Base-by-base conservation (phyloP, 2,888 invertebrate genomes). In the Muschampia plurimacula region DNA sequence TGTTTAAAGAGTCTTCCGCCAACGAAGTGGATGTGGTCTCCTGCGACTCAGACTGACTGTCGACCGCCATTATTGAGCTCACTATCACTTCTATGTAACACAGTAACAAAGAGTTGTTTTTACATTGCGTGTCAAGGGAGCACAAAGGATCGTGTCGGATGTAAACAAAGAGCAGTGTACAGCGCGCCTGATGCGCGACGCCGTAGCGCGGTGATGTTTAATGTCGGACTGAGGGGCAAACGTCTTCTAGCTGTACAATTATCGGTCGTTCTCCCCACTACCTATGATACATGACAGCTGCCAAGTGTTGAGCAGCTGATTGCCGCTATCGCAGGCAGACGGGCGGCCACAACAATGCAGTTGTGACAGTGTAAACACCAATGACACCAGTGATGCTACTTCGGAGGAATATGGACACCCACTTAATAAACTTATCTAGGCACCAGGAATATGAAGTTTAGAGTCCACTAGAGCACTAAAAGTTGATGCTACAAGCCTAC, bases 1-100 rank as follows among this genome's bases (percentile, higher is more conserved):
- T 94, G 83, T 96, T 95, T 65, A 97, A 91, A 39, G 95, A 86
- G 78, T 93, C 92, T 78, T 93, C 93, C 2, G 86, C 83, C 9
- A 87, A 78, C 7, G 91, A 87, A n/a, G 91, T 86, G 63, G 93
- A 92, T 59, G 84, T 87, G 13, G 91, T 91, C 79, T 91, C 91
- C 74, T 88, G 85, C 8, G 92, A 90, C 73, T 91, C 91, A 10
- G 90, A 89, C 69, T 88, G 80, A 73, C 74, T 84, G 78, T 93
- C 92, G 79, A 86, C 85, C 74, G 86, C 86, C 93, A 93, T 93
- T 75, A 78, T 88, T 49, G 65, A 67, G 57, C 75, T 82, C 85
- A 88, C 86, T 82, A 76, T 77, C 84, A 85, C 83, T 74, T 59
- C 55, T 76, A 69, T 76, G 69, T 77, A 80, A 77, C 79, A 84